Conservation (phyloP, 2,113 vertebrate genomes). For the Forbesichthys agassizii region DNA sequence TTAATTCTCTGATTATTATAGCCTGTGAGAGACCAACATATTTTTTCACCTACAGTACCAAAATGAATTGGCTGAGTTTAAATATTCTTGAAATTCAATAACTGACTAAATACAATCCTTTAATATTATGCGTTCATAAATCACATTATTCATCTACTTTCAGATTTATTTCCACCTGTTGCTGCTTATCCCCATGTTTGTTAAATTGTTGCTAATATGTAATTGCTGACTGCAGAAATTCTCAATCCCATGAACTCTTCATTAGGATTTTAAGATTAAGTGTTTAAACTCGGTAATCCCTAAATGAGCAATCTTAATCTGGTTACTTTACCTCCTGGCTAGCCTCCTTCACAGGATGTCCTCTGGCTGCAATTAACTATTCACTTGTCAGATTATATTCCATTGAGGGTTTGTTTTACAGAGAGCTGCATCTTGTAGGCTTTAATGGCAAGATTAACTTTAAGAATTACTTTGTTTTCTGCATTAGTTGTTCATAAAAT, state of each 20-base stretch:
- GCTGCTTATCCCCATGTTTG: conserved; percentile 19
- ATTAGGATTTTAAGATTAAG: conserved; percentile 66
- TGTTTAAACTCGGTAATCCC: conserved; percentile 69
- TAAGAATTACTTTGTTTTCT: no score
- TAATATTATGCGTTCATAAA: no score
- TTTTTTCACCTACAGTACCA: no score
- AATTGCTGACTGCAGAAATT: conserved; percentile 68
- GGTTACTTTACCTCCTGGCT: conserved; percentile 63
- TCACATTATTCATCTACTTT: conserved; percentile 1
- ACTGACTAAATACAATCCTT: no score
- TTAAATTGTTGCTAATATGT: conserved; percentile 65
- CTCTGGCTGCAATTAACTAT: neutral
- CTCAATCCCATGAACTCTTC: conserved; percentile 75
- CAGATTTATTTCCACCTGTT: neutral
- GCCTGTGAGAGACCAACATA: no score
- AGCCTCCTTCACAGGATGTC: conserved; percentile 9
- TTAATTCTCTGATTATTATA: no score
- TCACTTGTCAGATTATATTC: conserved; percentile 13
- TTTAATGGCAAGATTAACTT: neutral
- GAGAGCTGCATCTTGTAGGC: neutral
- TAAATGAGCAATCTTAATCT: conserved; percentile 55
- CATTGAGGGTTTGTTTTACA: conserved; percentile 1
- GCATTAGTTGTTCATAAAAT: no score
- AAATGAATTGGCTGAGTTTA: no score
- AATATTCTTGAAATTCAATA: no score